Base-by-base conservation (phyloP, 2,888 invertebrate species). In the Oligia fasciuncula region DNA sequence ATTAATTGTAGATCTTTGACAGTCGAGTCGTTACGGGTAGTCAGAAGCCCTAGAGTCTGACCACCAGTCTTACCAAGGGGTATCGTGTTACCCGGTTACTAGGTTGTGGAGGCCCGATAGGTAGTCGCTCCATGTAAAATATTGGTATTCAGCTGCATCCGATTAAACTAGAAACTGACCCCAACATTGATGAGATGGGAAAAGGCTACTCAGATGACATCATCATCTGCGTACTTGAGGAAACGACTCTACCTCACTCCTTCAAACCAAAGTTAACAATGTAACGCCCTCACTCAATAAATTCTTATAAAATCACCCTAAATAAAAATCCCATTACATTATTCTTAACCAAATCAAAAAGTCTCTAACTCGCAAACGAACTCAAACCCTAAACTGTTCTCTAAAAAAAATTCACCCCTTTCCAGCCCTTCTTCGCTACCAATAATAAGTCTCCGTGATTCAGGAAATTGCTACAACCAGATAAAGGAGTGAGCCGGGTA, bases 391-490 rank as follows among this genome's bases (percentile, higher is more conserved):
- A 70, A 83, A 83, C 73, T 49, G 76, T 69, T 78, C 54, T n/a
- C 23, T n/a, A 17, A 49, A 80, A 79, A 29, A 75, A 49, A 62
- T n/a, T 76, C 67, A 66, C 80, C 76, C 75, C 63, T 65, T 68
- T 71, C 49, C 73, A 70, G 80, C 80, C 80, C 80, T 79, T 82
- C 75, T 54, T 14, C 62, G 82, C 79, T 85, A 71, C 85, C 88
- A 84, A 84, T 88, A 88, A 88, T 88, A 88, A 88, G 85, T 87
- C 79, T 78, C 60, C 80, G 79, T 73, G 80, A 85, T 85, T 85
- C 87, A 87, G 88, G 87, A 88, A 88, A 88, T 88, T 88, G 83
- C 73, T 82, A 87, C 79, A 88, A 88, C 87, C 85, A 84, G 88
- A 88, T 88, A 88, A 87, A 87, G 71, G 80, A 83, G 79, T 71